Conservation (phyloP, 1,140 invertebrate species). For the Euglossa dilemma region DNA sequence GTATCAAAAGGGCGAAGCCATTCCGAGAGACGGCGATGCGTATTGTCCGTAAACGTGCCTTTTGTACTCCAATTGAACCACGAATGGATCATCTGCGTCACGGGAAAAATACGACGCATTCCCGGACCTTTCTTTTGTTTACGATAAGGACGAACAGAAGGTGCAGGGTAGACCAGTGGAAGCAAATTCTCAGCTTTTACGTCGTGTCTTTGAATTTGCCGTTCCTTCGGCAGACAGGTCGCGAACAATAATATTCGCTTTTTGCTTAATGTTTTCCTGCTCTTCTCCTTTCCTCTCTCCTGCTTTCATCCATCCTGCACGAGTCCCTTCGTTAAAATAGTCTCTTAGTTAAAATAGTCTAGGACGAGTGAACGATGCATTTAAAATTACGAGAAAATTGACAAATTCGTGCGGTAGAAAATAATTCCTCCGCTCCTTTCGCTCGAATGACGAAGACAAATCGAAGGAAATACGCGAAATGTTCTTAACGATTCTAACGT, state of each 20-base stretch:
- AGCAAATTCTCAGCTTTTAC: neutral
- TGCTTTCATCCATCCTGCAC: too few species aligned
- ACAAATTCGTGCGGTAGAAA: too few species aligned
- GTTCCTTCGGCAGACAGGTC: neutral
- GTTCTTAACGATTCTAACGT: too few species aligned
- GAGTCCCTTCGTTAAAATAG: neutral
- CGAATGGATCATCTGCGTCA: constrained; percentile 57
- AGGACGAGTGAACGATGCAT: neutral
- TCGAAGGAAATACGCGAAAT: neutral
- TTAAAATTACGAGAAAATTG: neutral
- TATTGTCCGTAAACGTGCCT: constrained; percentile 64
- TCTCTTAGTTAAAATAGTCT: neutral
- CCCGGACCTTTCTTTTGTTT: constrained; percentile 21
- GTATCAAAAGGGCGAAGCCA: constrained; percentile 58
- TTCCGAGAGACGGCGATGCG: constrained; percentile 48
- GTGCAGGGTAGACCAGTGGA: neutral
- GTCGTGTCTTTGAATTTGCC: neutral
- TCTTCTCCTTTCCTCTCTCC: neutral
- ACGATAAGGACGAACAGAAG: neutral
- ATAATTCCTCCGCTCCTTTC: neutral
- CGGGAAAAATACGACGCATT: constrained; percentile 42
- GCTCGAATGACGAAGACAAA: neutral
- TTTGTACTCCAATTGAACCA: constrained; percentile 67
- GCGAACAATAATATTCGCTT: neutral
- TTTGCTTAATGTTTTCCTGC: too few species aligned